Evolutionary conservation across 2,888 invertebrate species (phyloP), one percentile per base, ranked within the genome.

Genomic region (Hartigia nigra): DNA sequence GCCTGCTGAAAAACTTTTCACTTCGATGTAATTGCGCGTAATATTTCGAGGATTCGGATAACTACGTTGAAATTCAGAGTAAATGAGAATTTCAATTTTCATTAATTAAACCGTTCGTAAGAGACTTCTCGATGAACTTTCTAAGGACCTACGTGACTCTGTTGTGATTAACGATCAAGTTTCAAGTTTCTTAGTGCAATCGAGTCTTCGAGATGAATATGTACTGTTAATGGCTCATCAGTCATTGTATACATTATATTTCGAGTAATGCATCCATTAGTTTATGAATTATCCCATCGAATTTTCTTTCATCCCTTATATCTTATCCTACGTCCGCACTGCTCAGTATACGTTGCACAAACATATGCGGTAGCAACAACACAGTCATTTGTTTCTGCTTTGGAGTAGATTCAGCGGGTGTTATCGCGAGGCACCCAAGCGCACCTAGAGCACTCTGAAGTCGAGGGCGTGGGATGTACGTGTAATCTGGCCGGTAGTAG

Each of bases 371-470:
- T 55, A 55, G 55, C 55, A 55, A 14, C 55, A 55, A 9, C 55
- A 9, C 55, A 55, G 23, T 55, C 84, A 84, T 85, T 85, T 84
- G 83, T 85, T 84, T 84, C 85, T 78, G 81, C 78, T 84, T 84
- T 82, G 80, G 80, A 81, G 81, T 78, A 81, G 81, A 83, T 83
- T 82, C 82, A 80, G 79, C 34, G 77, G 36, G 83, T 79, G 84
- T 84, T 84, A 84, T 84, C 84, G 79, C 81, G 81, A 78, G 79
- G 81, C 80, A 83, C 74, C 39, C 37, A 23, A 36, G 76, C 36
- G 74, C 75, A 37, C 69, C 70, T 77, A 23, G 35, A 39, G 39
- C 70, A 70, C 23, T 74, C 34, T 12, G 55, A 55, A 23, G 55
- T 55, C 55, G 55, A 55, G 55, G 23, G 23, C 55, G 55, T 55